Evolutionary conservation across 2,797 vertebrate genomes (phyloP), one percentile per base, ranked within the genome.

Genomic region (Dipus sagitta): DNA sequence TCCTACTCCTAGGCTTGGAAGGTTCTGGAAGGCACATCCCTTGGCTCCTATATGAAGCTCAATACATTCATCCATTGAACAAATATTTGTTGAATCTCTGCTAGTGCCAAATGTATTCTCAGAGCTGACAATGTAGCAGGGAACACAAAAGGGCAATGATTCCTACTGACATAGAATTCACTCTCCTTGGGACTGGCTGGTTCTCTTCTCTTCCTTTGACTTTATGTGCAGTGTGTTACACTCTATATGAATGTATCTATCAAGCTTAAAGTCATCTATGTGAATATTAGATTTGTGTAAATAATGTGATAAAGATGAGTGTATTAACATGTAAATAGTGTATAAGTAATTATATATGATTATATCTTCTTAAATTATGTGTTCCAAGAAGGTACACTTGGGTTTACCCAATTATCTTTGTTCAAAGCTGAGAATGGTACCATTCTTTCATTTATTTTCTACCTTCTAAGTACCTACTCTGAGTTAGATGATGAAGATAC

Each of bases 71-170:
- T 84, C 68, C 74, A 68, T 0, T 92, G 94, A 94, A 94, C 86
- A 96, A 97, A 95, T 96, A 95, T 94, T 96, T 97, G 86, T 71
- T 84, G 74, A 94, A 74, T 34, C 54, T 90, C 58, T 89, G 80
- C 74, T 84, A 62, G 77, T 92, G 88, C 94, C 96, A 96, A 91
- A 71, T 58, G 8, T 70, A 15, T 79, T 58, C 26, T 91, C 92
- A 86, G 80, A 71, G 54, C 74, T 58, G 52, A 85, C 84, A 26
- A 52, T 65, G 28, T 1, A 67, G 47, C 62, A 58, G 67, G 47
- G 75, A 79, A 90, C 20, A 90, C 42, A 94, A 94, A 68, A 3
- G 42, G 86, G 54, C 80, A 89, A 81, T 26, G 26, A 82, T 85
- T 26, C 30, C 30, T 78, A 13, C 3, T 23, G 12, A 78, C 14